Evolutionary conservation across 2,797 vertebrate species (phyloP).

Genomic region (Hephaestus fuliginosus): DNA sequence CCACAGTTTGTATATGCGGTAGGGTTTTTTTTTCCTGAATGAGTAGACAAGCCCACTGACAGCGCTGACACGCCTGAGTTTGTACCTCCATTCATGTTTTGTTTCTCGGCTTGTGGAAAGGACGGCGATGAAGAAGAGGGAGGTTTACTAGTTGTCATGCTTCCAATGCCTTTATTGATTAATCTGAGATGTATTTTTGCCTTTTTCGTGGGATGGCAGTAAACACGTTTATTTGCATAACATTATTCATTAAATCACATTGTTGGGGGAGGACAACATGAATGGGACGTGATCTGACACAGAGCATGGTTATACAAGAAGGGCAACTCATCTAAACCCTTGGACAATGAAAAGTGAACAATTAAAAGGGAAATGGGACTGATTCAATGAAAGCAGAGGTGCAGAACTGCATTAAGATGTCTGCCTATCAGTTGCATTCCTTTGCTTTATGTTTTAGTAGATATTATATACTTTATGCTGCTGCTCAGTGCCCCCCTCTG

Average conservation of each 20-base stretch:
- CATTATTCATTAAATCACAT: constrained; percentile 31
- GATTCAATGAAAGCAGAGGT: neutral
- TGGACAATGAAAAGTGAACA: neutral
- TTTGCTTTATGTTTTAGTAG: neutral
- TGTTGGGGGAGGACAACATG: constrained; percentile 36
- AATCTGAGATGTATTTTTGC: constrained; percentile 51
- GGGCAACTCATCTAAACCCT: neutral
- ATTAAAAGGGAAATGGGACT: neutral
- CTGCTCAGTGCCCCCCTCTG: neutral
- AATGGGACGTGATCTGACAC: constrained; percentile 28
- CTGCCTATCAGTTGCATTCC: neutral
- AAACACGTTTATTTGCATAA: constrained; percentile 46
- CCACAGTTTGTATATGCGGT: neutral
- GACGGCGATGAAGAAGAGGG: constrained; percentile 27
- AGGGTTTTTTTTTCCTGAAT: constrained; percentile 51
- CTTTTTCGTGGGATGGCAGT: constrained; percentile 48
- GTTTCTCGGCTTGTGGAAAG: constrained; percentile 34
- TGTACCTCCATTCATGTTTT: constrained; percentile 66
- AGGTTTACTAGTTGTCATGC: constrained; percentile 54
- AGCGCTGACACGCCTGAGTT: constrained; percentile 47
- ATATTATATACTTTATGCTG: neutral
- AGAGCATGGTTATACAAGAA: constrained; percentile 5
- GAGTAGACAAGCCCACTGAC: constrained; percentile 57
- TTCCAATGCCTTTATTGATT: constrained; percentile 47
- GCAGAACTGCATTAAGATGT: neutral